Base-by-base conservation (phyloP, 2,113 vertebrate genomes). In the Marmota monax region DNA sequence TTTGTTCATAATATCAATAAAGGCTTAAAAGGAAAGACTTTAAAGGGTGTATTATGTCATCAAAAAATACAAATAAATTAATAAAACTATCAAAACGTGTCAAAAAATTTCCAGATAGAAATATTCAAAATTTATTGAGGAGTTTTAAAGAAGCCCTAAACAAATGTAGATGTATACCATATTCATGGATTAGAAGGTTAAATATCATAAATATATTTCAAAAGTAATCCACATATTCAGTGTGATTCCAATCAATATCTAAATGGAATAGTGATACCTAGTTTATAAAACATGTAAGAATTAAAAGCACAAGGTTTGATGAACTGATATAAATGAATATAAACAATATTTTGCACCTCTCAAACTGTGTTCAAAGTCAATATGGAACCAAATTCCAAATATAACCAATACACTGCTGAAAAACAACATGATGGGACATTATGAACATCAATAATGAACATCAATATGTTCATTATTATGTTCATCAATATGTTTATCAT, bases 21-120 rank as follows among this genome's bases (percentile, higher is more conserved):
- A 74, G 42, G 48, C 10, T 70, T 56, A 96, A 92, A 67, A 8
- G 86, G 34, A 90, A 65, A 65, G 69, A 45, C 82, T 73, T 16
- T 16, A 61, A 84, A 85, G 22, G 2, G 4, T 83, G 77, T 3
- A 69, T 20, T 73, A 42, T 70, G 7, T 90, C 23, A 83, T 83
- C 37, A 79, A 65, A 84, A 65, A 70, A 69, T 73, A 65, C 12
- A 87, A 94, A 65, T 10, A 37, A 87, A 18, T 37, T 23, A 88
- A 78, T 73, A 93, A 84, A 34, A 69, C 39, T 51, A 14, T 73
- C 27, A 88, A 96, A 90, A 78, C 27, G 72, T 29, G 8, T 6
- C 78, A 53, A 87, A 88, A 88, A 93, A 27, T 18, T 69, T 45
- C 82, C 7, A 92, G 78, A 22, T 88, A 83, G 67, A 96, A 91